Evolutionary conservation across 2,888 invertebrate genomes (phyloP), one percentile per base, ranked within the genome.

Genomic region (Rhimphoctona megacephalus): DNA sequence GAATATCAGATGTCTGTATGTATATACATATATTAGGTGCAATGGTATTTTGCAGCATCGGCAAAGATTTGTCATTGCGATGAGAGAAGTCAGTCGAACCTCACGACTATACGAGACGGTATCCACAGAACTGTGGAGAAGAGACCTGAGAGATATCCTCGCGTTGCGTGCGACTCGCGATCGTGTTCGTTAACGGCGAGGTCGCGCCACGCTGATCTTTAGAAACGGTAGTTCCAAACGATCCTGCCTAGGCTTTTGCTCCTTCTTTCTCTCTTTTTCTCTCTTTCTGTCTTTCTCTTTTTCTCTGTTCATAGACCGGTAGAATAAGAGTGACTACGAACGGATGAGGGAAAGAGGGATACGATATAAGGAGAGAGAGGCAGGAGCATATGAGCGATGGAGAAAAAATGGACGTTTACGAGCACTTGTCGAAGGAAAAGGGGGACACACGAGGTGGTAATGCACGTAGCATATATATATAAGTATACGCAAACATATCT

Each of bases 161-260:
- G 64, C 74, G 81, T 87, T 87, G 87, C 86, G 86, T 86, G 87
- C 70, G 87, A 84, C 86, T 87, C 86, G 86, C 86, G 86, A 86
- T 87, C 87, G 86, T 87, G 83, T 85, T 86, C 81, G 86, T 87
- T 87, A 87, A 87, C 87, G 73, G 83, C 81, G 83, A 87, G 87
- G 86, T 87, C 87, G 83, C 83, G 86, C 74, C 83, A 81, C 79
- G 86, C 64, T 86, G 85, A 87, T 87, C 87, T 86, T 87, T 86
- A 81, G 86, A 87, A 87, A 87, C 86, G 87, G 87, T 87, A 87
- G 87, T 87, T 87, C 73, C 81, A 84, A 78, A 78, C 78, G 86
- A 83, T 85, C 76, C 70, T 76, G 79, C 64, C 81, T 85, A 77
- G 61, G 67, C 70, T 80, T 73, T 74, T 72, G 25, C 57, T 46